Base-by-base conservation (phyloP, 2,113 vertebrate genomes). In the Hippocampus zosterae region DNA sequence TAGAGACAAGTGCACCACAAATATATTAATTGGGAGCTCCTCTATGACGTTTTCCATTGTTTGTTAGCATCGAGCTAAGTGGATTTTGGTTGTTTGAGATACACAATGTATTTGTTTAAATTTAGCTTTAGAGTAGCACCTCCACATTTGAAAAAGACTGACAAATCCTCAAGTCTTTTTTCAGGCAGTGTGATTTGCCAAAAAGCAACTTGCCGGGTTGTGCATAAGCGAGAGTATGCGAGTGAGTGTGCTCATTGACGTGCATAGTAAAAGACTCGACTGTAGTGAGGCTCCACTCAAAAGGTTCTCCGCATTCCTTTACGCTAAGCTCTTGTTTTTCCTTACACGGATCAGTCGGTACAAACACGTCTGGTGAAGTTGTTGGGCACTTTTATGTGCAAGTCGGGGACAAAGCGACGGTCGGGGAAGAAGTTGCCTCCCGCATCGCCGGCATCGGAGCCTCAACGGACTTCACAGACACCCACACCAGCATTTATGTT, bases 271-370 rank as follows among this genome's bases (percentile, higher is more conserved):
- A 9, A 23, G 21, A n/a, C 19, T 53, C n/a, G 70, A 23, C 67
- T 55, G 52, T 23, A 64, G 70, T 68, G 65, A 52, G 79, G 80
- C 67, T 73, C 71, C 73, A 53, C 64, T 79, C 68, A 76, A 82
- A 85, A 72, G 69, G 46, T 67, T 67, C 70, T 80, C 71, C 69
- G 67, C 87, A 90, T 87, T 87, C 87, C 87, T 85, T 77, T n/a
- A 8, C n/a, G 59, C 80, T 80, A 77, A 73, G 79, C 73, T 76
- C 72, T 81, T 88, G 79, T 84, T 88, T 85, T 83, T 74, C 57
- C 71, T 52, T 40, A 55, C 72, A 62, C 27, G 29, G 57, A 33
- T 60, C 57, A 33, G 27, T 5, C 40, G 7, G 2, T 15, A 23
- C 11, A 27, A 25, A 21, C 62, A 25, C 37, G 42, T 63, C 1